Evolutionary conservation across 2,797 vertebrate genomes (phyloP).

Genomic region (Halcyon smyrnensis): DNA sequence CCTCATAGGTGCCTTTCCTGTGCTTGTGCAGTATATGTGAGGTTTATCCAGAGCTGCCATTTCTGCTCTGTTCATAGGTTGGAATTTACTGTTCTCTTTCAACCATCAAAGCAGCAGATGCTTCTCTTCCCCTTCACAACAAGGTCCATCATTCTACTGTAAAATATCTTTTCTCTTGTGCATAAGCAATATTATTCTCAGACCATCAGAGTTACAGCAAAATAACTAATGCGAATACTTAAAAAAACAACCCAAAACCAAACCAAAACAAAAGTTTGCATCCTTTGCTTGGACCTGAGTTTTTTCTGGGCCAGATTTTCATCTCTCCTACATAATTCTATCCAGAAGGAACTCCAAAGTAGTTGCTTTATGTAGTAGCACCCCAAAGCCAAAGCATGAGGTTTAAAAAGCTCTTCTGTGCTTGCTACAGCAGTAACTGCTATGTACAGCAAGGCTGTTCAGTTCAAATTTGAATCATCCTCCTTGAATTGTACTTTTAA

Average conservation of each 20-base stretch:
- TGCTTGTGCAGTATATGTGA: neutral
- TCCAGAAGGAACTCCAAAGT: neutral
- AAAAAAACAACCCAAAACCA: neutral
- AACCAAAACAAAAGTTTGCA: neutral
- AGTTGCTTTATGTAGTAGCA: neutral
- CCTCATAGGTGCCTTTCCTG: neutral
- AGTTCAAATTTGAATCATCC: neutral
- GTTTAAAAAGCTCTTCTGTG: neutral
- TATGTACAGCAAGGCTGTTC: neutral
- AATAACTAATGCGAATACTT: neutral
- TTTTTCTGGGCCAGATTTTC: neutral
- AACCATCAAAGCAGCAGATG: neutral
- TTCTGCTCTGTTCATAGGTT: neutral
- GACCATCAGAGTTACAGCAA: neutral
- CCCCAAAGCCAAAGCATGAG: neutral
- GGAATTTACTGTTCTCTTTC: neutral
- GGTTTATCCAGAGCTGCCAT: neutral
- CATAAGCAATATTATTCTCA: neutral
- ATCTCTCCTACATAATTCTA: neutral
- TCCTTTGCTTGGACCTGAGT: neutral
- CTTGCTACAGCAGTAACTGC: neutral
- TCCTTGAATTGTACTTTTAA: neutral
- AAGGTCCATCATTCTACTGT: neutral
- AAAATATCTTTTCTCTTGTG: neutral
- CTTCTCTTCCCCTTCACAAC: neutral